These are phyloP conservation scores for Columbina picui DNA, from an alignment of 2,113 vertebrate species.

Conservation along the genomic window DNA sequence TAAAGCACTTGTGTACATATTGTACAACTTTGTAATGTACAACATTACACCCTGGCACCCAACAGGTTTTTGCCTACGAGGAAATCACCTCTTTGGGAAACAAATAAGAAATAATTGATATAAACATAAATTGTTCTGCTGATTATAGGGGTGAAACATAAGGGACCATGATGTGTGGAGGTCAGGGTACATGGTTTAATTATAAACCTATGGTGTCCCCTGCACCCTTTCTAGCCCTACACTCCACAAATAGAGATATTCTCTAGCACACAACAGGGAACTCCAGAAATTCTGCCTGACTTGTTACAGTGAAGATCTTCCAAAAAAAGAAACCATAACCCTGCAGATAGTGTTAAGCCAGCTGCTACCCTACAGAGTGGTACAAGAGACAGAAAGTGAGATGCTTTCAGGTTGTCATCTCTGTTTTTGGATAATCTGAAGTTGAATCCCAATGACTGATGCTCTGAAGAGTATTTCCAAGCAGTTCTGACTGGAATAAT, in stretches of 20 bases:
- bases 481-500: accelerated
- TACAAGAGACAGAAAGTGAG: background rate
- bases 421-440: background rate
- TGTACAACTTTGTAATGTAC: background rate
- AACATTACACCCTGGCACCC: background rate
- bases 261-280: background rate
- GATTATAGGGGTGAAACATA: background rate
- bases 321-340: background rate
- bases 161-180: accelerated
- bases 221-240: background rate
- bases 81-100: background rate
- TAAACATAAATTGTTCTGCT: background rate
- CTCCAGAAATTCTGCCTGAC: background rate
- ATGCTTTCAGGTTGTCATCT: background rate
- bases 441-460: background rate
- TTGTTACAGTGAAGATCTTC: background rate
- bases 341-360: background rate
- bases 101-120: background rate
- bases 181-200: background rate
- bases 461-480: background rate
- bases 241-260: background rate
- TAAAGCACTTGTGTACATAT: accelerated
- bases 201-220: background rate
- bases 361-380: background rate
- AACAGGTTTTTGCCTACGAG: background rate